phyloP scores from a whole-genome alignment of 2,113 vertebrate genomes.

The Nothocercus nigrocapillus region DNA sequence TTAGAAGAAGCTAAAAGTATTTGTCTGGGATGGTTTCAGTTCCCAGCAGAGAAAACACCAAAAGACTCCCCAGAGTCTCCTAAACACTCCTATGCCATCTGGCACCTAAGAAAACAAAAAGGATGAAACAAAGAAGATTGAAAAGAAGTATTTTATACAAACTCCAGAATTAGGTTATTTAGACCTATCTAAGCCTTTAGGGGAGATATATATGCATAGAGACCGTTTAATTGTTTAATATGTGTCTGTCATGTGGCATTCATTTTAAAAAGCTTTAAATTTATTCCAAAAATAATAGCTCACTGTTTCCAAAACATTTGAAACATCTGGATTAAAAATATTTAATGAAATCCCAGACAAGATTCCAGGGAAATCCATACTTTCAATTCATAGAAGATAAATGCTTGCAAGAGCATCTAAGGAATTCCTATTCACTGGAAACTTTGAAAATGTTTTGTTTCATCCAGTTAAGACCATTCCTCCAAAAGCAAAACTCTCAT shows the following conservation, averaged over 20 bases:
- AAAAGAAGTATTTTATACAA: neutral
- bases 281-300: constrained; percentile 14
- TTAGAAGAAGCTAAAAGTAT: neutral
- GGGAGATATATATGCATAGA: neutral
- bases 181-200: neutral
- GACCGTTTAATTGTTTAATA: neutral
- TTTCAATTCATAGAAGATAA: constrained; percentile 21
- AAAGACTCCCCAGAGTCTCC: neutral
- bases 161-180: neutral
- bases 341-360: constrained; percentile 7
- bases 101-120: constrained; percentile 19
- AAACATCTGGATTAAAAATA: constrained; percentile 24
- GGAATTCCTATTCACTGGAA: neutral
- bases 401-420: neutral
- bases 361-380: neutral
- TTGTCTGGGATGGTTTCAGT: neutral
- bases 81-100: neutral
- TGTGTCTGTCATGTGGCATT: neutral
- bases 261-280: neutral
- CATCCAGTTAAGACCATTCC: neutral
- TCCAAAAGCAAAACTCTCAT: neutral
- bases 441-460: neutral
- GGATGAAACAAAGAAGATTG: neutral
- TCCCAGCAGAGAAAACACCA: neutral
- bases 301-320: constrained; percentile 42